These are phyloP conservation scores for Drosophila pruinosa DNA, from an alignment of 1,140 invertebrate genomes.

Conservation along the genomic window DNA sequence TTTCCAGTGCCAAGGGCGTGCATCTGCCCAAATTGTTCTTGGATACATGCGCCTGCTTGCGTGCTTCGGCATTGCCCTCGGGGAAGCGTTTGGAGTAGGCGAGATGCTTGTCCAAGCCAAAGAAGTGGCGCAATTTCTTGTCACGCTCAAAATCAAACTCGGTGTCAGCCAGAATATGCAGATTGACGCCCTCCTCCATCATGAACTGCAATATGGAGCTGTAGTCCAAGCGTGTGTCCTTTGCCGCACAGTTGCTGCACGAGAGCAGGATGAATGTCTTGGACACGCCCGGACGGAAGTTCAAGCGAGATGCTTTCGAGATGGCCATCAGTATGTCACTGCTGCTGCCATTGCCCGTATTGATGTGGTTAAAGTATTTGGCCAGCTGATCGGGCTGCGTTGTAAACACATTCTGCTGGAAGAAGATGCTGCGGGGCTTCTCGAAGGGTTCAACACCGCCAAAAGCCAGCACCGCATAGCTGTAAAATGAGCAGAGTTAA, in stretches of 20 bases:
- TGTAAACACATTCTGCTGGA: slow-evolving; percentile 88
- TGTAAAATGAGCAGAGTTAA: slow-evolving; percentile 59
- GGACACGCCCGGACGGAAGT: slow-evolving; percentile 92
- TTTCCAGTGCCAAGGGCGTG: slow-evolving; percentile 90
- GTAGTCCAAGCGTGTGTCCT: slow-evolving; percentile 90
- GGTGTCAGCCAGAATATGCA: slow-evolving; percentile 92
- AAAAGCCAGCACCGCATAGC: slow-evolving; percentile 91
- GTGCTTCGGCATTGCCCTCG: slow-evolving; percentile 87
- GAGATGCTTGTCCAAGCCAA: slow-evolving; percentile 88
- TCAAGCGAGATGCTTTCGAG: slow-evolving; percentile 88
- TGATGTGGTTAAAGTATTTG: slow-evolving; percentile 80
- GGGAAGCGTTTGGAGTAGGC: slow-evolving; percentile 92
- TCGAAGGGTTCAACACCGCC: slow-evolving; percentile 89
- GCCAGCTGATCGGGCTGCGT: slow-evolving; percentile 83
- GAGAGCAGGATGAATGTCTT: slow-evolving; percentile 93
- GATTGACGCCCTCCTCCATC: slow-evolving; percentile 89
- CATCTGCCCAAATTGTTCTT: slow-evolving; percentile 91
- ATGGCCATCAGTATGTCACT: slow-evolving; percentile 90
- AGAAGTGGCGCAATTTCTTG: slow-evolving; percentile 88
- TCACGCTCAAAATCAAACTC: slow-evolving; percentile 89
- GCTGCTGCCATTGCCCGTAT: slow-evolving; percentile 84
- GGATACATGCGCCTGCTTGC: slow-evolving; percentile 88
- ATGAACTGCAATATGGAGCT: slow-evolving; percentile 90
- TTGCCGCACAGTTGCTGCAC: slow-evolving; percentile 89
- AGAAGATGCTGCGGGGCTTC: slow-evolving; percentile 87